Evolutionary conservation across 2,888 invertebrate genomes (phyloP).

Genomic region (Ferdinandea cuprea): DNA sequence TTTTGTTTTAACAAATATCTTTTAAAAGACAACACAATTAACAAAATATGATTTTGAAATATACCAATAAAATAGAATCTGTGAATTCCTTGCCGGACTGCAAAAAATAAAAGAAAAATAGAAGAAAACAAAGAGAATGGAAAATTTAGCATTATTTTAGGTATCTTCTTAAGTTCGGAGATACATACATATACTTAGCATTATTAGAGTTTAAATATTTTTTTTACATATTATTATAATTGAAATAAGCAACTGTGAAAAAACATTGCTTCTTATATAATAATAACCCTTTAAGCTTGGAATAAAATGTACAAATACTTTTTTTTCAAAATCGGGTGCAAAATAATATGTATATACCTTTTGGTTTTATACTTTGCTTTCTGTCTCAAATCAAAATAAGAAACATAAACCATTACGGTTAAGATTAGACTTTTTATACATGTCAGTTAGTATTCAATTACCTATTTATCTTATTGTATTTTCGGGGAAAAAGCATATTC

Average conservation of each 20-base stretch:
- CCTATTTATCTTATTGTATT: too few relatives aligned
- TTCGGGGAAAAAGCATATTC: too few relatives aligned
- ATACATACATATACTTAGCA: conserved; percentile 6
- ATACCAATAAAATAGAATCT: conserved; percentile 84
- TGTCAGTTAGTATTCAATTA: too few relatives aligned
- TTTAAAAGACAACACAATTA: conserved; percentile 31
- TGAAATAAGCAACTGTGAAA: too few relatives aligned
- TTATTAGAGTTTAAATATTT: neutral
- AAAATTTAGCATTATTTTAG: conserved; percentile 64
- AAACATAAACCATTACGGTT: too few relatives aligned
- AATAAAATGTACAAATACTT: neutral
- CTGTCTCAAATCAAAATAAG: too few relatives aligned
- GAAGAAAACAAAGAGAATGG: conserved; percentile 44
- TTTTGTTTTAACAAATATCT: conserved; percentile 14
- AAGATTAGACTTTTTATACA: too few relatives aligned
- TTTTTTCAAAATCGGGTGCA: neutral
- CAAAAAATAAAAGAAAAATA: conserved; percentile 78
- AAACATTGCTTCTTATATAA: neutral
- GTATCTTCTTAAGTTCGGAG: conserved; percentile 13
- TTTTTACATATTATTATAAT: neutral
- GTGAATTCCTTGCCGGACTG: conserved; percentile 84
- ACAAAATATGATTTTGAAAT: conserved; percentile 44
- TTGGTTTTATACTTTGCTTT: too few relatives aligned
- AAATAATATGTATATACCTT: too few relatives aligned
- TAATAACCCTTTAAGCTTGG: conserved; percentile 9